phyloP scores from a whole-genome alignment of 2,113 vertebrate genomes.

The Chamaetylas fuelleborni region DNA sequence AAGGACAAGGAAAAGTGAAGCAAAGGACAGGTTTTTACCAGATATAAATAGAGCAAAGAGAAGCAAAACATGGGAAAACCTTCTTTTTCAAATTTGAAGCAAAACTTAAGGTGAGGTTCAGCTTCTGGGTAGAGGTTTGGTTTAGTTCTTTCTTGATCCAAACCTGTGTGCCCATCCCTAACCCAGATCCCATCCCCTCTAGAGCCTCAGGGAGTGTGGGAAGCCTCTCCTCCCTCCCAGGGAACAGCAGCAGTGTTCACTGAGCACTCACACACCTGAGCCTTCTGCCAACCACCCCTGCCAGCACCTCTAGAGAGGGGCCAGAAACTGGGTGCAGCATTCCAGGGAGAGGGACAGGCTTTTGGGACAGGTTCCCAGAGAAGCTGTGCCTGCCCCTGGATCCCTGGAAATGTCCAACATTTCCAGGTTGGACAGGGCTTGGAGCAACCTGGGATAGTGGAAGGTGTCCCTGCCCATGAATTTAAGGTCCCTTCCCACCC shows the following conservation, averaged over 20 bases:
- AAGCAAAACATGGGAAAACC: not conserved
- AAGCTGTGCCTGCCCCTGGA: not conserved
- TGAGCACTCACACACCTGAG: conserved; percentile 8
- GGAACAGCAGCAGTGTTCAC: conserved; percentile 3
- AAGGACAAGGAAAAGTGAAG: not conserved
- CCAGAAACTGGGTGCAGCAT: not conserved
- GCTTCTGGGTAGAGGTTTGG: conserved; percentile 33
- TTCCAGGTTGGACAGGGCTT: not conserved
- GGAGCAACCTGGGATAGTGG: not conserved
- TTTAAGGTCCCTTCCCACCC: not conserved
- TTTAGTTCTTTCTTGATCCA: conserved; percentile 32
- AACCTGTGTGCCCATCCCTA: conserved; percentile 18
- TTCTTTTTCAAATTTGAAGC: not conserved
- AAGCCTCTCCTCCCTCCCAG: not conserved
- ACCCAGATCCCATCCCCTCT: conserved; percentile 24
- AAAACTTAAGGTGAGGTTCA: not conserved
- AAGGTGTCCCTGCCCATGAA: not conserved
- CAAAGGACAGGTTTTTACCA: not conserved
- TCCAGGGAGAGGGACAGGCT: not conserved
- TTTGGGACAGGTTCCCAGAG: not conserved
- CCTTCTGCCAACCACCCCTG: not conserved
- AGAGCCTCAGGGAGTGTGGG: conserved; percentile 34
- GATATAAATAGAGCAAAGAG: not conserved
- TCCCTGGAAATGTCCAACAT: not conserved
- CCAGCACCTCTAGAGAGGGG: not conserved